Base-by-base conservation (phyloP, 2,113 vertebrate species). In the Platycercus adscitus region DNA sequence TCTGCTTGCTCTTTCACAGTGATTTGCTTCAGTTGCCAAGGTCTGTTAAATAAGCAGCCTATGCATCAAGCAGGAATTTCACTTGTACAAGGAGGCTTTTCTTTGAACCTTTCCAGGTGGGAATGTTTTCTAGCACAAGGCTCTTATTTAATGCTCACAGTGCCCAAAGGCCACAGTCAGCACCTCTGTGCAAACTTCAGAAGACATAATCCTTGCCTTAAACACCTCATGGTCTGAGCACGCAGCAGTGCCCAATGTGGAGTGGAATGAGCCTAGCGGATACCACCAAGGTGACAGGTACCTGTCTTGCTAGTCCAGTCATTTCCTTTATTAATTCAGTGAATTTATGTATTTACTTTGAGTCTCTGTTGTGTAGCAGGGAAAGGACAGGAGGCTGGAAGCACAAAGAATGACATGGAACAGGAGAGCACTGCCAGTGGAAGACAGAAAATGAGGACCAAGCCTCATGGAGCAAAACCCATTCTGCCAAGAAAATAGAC, bases 91-190 rank as follows among this genome's bases (percentile, higher is more conserved):
- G 80, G 81, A 94, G 66, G 63, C 58, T 93, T 95, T 95, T 96
- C 88, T 96, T 88, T 89, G 86, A 84, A 92, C 31, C 55, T 72
- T 88, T 94, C 77, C 92, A 97, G 88, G 88, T 96, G 80, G 77
- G 77, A 96, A 84, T 41, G 9, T 69, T 88, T 94, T 88, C 35
- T 26, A 64, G 28, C 49, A 90, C 56, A 92, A 79, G 71, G 73
- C 26, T 88, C 60, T 61, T 69, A 80, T 89, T 95, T 94, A 94
- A 91, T 47, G 56, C 44, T 84, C 80, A 39, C 21, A 44, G 55
- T 92, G 80, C 82, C 72, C 80, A 90, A 88, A 89, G 55, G 75
- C 66, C 53, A 91, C 63, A 94, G 70, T 69, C 89, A 89, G 41
- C 63, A 73, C 75, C 64, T 93, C 82, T 90, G 44, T 90, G 35